These are phyloP conservation scores for Bos javanicus DNA, from an alignment of 2,113 vertebrate genomes.

Conservation along the genomic window DNA sequence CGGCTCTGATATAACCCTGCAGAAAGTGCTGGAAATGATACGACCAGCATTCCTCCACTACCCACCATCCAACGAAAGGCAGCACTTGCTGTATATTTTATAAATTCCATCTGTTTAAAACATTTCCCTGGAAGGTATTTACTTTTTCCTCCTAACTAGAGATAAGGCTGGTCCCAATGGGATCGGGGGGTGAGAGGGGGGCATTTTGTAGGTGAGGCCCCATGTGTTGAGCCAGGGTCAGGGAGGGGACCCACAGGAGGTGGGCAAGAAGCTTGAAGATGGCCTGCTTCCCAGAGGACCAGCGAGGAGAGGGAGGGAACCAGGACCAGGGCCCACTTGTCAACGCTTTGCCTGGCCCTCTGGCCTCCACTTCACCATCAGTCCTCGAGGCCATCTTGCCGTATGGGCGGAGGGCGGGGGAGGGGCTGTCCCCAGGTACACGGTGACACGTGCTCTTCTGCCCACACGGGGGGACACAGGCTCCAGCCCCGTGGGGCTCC, in stretches of 20 bases:
- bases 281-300: not conserved
- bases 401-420: accelerated
- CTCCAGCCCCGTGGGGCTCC: accelerated
- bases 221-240: not conserved
- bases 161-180: accelerated
- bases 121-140: not conserved
- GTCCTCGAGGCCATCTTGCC: accelerated
- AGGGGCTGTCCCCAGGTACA: not conserved
- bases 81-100: not conserved
- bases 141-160: not conserved
- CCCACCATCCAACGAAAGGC: accelerated
- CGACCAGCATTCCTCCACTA: accelerated
- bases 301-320: accelerated
- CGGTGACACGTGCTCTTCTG: accelerated
- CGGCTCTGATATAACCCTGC: not conserved
- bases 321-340: accelerated
- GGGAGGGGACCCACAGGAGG: not conserved
- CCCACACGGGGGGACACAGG: no score
- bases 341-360: accelerated
- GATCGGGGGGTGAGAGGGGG: accelerated
- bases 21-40: accelerated
- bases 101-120: not conserved
- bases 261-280: not conserved
- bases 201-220: not conserved
- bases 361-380: not conserved